Evolutionary conservation across 2,797 vertebrate genomes (phyloP).

Genomic region (Centropyge bicolor): DNA sequence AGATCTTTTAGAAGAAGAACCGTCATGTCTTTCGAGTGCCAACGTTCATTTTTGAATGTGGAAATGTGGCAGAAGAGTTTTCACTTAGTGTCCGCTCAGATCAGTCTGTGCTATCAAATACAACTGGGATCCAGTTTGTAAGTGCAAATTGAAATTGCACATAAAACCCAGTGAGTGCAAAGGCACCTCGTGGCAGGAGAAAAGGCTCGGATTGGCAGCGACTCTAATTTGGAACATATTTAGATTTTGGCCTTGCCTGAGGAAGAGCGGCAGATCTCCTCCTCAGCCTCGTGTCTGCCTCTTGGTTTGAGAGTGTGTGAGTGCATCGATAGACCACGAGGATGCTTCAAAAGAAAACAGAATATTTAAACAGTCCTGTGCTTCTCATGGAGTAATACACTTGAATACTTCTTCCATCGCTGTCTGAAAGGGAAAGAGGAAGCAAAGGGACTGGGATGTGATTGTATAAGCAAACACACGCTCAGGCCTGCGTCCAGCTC

Average conservation of each 20-base stretch:
- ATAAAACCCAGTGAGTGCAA: neutral
- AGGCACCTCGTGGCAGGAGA: neutral
- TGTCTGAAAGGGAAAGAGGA: slow-evolving; percentile 4
- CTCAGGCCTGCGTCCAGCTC: slow-evolving; percentile 30
- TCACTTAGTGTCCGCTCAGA: neutral
- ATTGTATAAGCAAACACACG: neutral
- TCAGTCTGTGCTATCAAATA: too few relatives aligned
- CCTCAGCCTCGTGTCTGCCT: neutral
- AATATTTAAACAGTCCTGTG: neutral
- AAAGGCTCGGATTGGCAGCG: neutral
- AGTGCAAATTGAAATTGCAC: neutral
- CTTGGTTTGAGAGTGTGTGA: neutral
- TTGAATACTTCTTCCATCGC: neutral
- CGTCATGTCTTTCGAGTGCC: neutral
- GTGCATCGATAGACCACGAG: neutral
- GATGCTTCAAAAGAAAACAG: neutral
- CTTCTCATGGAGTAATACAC: neutral
- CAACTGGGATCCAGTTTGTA: too few relatives aligned
- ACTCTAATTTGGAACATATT: neutral
- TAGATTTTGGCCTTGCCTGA: neutral
- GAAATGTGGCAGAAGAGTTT: neutral
- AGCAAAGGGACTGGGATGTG: neutral
- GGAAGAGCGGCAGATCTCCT: neutral
- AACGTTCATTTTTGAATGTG: neutral
- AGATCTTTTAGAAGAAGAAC: neutral